Evolutionary conservation across 2,888 invertebrate species (phyloP), one percentile per base, ranked within the genome.

Genomic region (Cybosia mesomella): DNA sequence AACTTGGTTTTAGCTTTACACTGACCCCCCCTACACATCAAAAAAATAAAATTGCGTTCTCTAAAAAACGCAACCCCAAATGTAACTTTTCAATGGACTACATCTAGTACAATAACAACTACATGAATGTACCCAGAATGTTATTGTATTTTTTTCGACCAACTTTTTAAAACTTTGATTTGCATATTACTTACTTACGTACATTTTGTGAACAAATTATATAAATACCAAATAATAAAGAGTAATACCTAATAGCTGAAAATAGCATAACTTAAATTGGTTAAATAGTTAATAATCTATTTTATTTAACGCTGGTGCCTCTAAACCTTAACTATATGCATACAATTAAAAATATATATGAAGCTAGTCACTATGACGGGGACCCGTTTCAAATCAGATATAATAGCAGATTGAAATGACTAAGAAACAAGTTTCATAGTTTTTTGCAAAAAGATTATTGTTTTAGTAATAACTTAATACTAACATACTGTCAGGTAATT

Each of bases 401-500:
- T 22, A 59, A 59, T 36, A 36, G 15, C 22, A 39, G 22, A 32
- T 43, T 7, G 11, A 32, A 28, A 28, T n/a, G 4, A 53, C 18
- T 39, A 18, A 43, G n/a, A n/a, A 57, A 2, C 32, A 62, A 66
- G 21, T 21, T 13, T 32, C 24, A 53, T 24, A 39, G 21, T n/a
- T 18, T 64, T 58, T 32, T 58, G 63, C 36, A 18, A 28, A 34
- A 18, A 28, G 28, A 55, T 64, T 66, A 59, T 66, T 54, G n/a
- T 58, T 53, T 43, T 73, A 79, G 64, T 76, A 54, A 72, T 32
- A 32, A 32, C 34, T 61, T 59, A 60, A 66, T 59, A 53, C 21
- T 36, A 24, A 22, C 68, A 58, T 58, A 39, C 58, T 75, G 69
- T 63, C 73, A 71, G 70, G 72, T 74, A 71, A 61, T 74, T 81